Evolutionary conservation across 2,113 vertebrate genomes (phyloP).

Genomic region (Hymenochirus boettgeri): DNA sequence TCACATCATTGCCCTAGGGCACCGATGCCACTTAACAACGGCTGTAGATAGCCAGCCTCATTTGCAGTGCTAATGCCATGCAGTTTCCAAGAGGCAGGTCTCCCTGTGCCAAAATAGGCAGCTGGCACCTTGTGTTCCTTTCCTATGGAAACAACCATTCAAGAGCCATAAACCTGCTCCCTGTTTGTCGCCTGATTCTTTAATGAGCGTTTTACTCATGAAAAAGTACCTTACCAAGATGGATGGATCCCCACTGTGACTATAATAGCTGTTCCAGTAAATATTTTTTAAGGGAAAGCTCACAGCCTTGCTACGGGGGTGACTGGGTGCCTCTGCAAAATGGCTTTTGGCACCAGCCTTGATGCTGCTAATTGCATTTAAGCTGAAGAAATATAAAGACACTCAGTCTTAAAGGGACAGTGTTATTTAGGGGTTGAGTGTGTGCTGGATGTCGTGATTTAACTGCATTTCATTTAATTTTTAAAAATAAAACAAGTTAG

Average conservation of each 20-base stretch:
- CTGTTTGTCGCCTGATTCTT: constrained; percentile 42
- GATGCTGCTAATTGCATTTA: constrained; percentile 31
- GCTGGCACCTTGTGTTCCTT: constrained; percentile 40
- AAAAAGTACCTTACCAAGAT: constrained; percentile 43
- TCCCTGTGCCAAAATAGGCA: constrained; percentile 36
- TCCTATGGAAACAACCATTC: constrained; percentile 43
- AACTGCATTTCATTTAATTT: too few relatives aligned
- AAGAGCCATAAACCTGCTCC: constrained; percentile 43
- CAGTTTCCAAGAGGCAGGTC: constrained; percentile 41
- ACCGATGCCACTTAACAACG: constrained; percentile 43
- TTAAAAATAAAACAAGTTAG: too few relatives aligned
- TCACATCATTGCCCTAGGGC: constrained; percentile 43
- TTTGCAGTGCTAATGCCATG: constrained; percentile 42
- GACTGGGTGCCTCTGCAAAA: constrained; percentile 36
- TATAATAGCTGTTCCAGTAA: constrained; percentile 43
- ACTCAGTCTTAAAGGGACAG: constrained; percentile 26
- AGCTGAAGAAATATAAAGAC: constrained; percentile 34
- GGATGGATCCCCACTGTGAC: constrained; percentile 41
- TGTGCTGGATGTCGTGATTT: too few relatives aligned
- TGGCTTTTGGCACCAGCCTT: constrained; percentile 39
- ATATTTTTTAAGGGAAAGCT: constrained; percentile 44
- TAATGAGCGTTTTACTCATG: constrained; percentile 44
- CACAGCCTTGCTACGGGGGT: constrained; percentile 31
- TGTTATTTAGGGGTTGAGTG: background rate
- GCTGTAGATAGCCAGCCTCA: constrained; percentile 43